Evolutionary conservation across 2,797 vertebrate species (phyloP), one percentile per base, ranked within the genome.

Genomic region (Fundulus diaphanus): DNA sequence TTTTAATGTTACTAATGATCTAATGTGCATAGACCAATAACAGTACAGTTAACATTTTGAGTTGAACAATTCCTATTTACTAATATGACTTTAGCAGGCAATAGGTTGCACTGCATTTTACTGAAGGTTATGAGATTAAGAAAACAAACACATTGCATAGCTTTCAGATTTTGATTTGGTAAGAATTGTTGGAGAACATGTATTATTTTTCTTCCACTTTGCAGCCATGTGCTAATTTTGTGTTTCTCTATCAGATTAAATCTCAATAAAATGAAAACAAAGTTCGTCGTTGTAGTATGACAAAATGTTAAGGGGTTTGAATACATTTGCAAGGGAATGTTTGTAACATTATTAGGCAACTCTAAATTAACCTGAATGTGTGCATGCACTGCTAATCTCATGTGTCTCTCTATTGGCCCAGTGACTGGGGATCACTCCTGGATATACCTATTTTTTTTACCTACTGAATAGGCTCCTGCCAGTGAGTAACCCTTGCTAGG

Each of bases 101-200:
- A 56, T 56, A 27, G 6, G n/a, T 12, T 29, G 52, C n/a, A 15
- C 6, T 56, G 52, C 24, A 56, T 56, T 56, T 56, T 51, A 51
- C 22, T 51, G 18, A 49, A 49, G 48, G 18, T 4, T 18, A 51
- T 51, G 22, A 22, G 20, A 18, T 51, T 29, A 56, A 29, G 29
- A 22, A 56, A 56, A 54, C 51, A 54, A 56, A 4, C 52, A 56
- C 52, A 27, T n/a, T n/a, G n/a, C n/a, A n/a, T n/a, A n/a, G n/a
- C n/a, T n/a, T 56, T 56, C 52, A 56, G 52, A 56, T 56, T 56
- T n/a, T 56, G n/a, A 56, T 27, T 56, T 29, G n/a, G 52, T 56
- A 15, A 27, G 29, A 13, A 56, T 56, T 29, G n/a, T 27, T 54
- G n/a, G 13, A 54, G 27, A 54, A 24, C 52, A 54, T 54, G 9